Conservation (phyloP, 2,888 invertebrate species). For the Mythimna lalbum region DNA sequence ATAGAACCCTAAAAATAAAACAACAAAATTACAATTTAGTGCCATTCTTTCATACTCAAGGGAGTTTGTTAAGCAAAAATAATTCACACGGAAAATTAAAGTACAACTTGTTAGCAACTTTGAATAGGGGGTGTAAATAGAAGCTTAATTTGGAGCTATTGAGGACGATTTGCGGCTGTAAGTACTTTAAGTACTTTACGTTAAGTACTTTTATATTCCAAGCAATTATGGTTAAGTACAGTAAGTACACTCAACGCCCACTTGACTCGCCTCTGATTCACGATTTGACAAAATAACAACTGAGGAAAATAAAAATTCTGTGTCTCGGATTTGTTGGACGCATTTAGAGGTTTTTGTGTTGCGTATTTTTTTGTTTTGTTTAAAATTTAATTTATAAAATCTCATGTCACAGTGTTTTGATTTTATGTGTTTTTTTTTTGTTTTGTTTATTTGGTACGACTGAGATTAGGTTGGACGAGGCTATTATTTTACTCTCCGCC, state of each 20-base stretch:
- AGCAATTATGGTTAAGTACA: conserved; percentile 47
- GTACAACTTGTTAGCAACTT: conserved; percentile 31
- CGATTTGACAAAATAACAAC: conserved; percentile 26
- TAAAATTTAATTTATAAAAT: too few relatives aligned
- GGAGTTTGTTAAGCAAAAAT: conserved; percentile 21
- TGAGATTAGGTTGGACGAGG: too few relatives aligned
- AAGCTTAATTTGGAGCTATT: conserved; percentile 35
- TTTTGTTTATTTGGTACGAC: too few relatives aligned
- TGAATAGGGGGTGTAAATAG: conserved; percentile 23
- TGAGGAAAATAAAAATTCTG: not conserved
- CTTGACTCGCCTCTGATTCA: conserved; percentile 16
- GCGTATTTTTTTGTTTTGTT: not conserved
- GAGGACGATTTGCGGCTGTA: conserved; percentile 21
- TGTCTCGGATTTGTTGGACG: not conserved
- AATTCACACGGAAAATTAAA: conserved; percentile 32
- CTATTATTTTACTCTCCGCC: too few relatives aligned
- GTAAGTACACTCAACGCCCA: conserved; percentile 21
- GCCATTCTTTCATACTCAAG: not conserved
- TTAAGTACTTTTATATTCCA: conserved; percentile 35
- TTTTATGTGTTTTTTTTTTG: too few relatives aligned
- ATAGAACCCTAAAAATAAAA: not conserved
- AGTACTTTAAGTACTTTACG: too few relatives aligned
- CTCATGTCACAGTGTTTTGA: too few relatives aligned
- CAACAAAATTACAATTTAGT: conserved; percentile 8
- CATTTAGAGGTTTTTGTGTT: not conserved